Evolutionary conservation across 2,888 invertebrate genomes (phyloP).

Genomic region (Neria commutata): DNA sequence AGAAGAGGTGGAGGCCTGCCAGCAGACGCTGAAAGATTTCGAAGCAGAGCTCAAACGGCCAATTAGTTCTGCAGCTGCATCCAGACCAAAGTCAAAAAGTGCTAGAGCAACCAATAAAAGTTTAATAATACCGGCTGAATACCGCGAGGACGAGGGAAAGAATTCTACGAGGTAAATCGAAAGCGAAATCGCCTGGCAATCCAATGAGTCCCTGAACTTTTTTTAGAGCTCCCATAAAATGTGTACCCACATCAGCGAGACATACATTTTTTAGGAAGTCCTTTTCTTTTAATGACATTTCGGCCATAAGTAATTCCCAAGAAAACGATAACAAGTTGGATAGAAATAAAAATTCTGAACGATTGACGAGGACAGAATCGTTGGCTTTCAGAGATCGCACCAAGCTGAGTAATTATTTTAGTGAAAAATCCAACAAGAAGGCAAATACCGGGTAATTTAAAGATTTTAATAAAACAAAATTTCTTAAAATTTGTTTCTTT

Average conservation of each 20-base stretch:
- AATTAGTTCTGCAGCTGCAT: not conserved
- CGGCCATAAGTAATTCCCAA: not conserved
- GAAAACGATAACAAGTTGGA: not conserved
- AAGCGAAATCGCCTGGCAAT: no score
- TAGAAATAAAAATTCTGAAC: not conserved
- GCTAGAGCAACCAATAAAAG: slow-evolving; percentile 8
- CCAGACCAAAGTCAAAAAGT: slow-evolving; percentile 23
- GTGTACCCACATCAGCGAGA: slow-evolving; percentile 25
- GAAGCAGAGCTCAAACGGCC: slow-evolving; percentile 42
- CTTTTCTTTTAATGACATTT: slow-evolving; percentile 51
- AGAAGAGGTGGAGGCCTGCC: slow-evolving; percentile 44
- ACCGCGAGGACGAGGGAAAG: no score
- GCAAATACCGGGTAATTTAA: not conserved
- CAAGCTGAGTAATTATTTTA: slow-evolving; percentile 42
- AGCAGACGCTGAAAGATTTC: slow-evolving; percentile 41
- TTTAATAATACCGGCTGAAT: no score
- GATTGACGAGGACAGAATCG: slow-evolving; percentile 11
- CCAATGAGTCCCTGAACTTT: no score
- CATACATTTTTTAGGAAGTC: slow-evolving; percentile 45
- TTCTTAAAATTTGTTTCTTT: not conserved
- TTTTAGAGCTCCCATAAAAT: not conserved
- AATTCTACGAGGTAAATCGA: no score
- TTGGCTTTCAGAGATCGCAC: slow-evolving; percentile 12
- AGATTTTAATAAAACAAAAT: not conserved
- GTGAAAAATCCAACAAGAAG: not conserved